A percentile compares a stretch with the other conserved stretches of the same genome.
phyloP scores from a whole-genome alignment of 2,888 invertebrate genomes.

The Hermodice carunculata region DNA sequence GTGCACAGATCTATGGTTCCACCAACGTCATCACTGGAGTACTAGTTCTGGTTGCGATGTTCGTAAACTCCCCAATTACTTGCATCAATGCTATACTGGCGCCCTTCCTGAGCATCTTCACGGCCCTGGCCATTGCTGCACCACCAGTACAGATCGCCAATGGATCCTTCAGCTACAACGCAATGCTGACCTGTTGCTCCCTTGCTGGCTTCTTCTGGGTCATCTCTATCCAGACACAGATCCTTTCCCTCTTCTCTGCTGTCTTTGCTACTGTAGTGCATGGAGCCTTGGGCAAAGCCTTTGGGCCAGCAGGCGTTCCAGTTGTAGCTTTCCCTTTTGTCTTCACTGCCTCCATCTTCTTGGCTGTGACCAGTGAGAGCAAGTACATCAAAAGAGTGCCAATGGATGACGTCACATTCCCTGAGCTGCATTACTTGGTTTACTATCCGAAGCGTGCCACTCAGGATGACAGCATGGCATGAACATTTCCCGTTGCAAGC shows the following conservation, averaged over 20 bases:
- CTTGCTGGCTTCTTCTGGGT: conserved; percentile 26
- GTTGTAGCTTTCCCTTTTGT: conserved; percentile 23
- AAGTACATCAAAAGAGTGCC: conserved; percentile 1
- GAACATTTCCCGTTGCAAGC: too few relatives aligned
- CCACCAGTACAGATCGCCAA: conserved; percentile 18
- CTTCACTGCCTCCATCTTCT: conserved; percentile 18
- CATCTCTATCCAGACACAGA: neutral
- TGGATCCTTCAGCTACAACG: conserved; percentile 19
- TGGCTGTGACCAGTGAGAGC: conserved; percentile 1
- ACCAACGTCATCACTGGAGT: conserved; percentile 10
- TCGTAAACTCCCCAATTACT: conserved; percentile 20
- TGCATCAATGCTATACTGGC: conserved; percentile 16
- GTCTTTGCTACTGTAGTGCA: too few relatives aligned
- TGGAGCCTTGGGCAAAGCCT: too few relatives aligned
- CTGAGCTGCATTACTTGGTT: too few relatives aligned
- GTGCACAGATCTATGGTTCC: conserved; percentile 29
- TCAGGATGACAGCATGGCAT: too few relatives aligned
- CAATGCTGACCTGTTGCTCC: conserved; percentile 22
- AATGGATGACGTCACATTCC: conserved; percentile 8
- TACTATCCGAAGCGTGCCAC: too few relatives aligned
- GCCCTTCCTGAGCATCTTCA: conserved; percentile 15
- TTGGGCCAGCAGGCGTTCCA: conserved; percentile 19
- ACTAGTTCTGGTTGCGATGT: conserved; percentile 16
- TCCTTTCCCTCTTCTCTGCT: conserved; percentile 14
- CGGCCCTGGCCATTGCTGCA: conserved; percentile 20